phyloP scores from a whole-genome alignment of 2,888 invertebrate genomes.

The Lithosia quadra region DNA sequence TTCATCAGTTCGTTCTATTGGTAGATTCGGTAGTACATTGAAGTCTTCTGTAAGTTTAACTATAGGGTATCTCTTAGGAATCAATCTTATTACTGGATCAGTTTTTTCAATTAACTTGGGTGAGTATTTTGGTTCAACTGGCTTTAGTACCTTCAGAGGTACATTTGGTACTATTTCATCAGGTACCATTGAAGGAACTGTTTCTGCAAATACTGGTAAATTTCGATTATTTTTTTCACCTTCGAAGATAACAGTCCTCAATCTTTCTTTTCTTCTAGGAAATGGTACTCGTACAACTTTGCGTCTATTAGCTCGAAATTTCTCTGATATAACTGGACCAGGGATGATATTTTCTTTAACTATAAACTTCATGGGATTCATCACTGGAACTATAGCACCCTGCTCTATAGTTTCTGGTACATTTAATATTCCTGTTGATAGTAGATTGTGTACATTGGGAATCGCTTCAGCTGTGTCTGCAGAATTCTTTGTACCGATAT shows the following conservation, averaged over 20 bases:
- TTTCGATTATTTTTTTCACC: background rate
- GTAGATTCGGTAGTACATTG: constrained; percentile 41
- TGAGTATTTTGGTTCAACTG: constrained; percentile 50
- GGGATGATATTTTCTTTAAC: background rate
- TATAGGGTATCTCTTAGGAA: constrained; percentile 42
- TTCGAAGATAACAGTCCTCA: background rate
- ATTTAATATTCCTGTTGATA: constrained; percentile 52
- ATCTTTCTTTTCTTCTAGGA: background rate
- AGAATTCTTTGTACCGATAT: constrained; percentile 50
- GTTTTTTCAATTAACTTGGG: constrained; percentile 55
- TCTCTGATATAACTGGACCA: background rate
- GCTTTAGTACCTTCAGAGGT: constrained; percentile 17
- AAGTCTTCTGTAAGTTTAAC: constrained; percentile 50
- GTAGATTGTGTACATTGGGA: constrained; percentile 49
- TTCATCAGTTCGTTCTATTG: constrained; percentile 50
- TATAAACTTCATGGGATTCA: constrained; percentile 10
- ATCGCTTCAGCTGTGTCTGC: constrained; percentile 54
- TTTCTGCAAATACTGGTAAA: constrained; percentile 5
- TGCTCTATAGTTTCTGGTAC: constrained; percentile 34
- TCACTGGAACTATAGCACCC: constrained; percentile 31
- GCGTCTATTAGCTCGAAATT: background rate
- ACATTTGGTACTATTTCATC: constrained; percentile 20
- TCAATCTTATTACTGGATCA: constrained; percentile 50
- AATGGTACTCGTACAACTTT: background rate
- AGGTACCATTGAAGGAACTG: background rate